Conservation (phyloP, 2,888 invertebrate species). For the Marronus borbonicus region DNA sequence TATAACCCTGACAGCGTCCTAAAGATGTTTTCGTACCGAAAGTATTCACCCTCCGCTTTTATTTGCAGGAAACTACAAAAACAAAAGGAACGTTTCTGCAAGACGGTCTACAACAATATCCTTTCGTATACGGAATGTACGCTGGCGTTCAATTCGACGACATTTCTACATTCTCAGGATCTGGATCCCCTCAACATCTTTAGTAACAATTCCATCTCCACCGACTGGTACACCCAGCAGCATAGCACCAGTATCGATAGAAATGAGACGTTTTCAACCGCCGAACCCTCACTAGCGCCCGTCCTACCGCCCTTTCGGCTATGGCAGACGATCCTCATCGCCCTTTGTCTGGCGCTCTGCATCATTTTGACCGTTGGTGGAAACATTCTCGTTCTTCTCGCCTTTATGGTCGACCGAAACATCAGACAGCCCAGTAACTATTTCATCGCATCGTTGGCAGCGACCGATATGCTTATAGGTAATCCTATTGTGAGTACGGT, state of each 20-base stretch:
- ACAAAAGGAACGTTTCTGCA: conserved; percentile 82
- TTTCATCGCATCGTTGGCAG: conserved; percentile 98
- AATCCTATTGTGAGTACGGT: not conserved
- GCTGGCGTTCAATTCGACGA: conserved; percentile 70
- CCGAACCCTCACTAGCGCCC: conserved; percentile 67
- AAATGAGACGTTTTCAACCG: conserved; percentile 55
- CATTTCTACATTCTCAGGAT: conserved; percentile 62
- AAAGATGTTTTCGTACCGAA: conserved; percentile 7
- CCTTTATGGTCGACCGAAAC: conserved; percentile 94
- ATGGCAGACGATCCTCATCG: conserved; percentile 93
- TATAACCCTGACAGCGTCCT: no score
- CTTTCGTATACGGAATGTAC: conserved; percentile 77
- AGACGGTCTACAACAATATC: conserved; percentile 76
- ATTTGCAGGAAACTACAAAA: conserved; percentile 81
- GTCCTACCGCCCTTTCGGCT: conserved; percentile 89
- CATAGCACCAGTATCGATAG: conserved; percentile 54
- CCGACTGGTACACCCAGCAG: conserved; percentile 54
- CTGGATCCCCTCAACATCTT: conserved; percentile 66
- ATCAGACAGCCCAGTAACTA: conserved; percentile 98
- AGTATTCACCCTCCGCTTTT: conserved; percentile 22
- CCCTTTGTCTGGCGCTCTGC: conserved; percentile 88
- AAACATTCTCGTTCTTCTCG: conserved; percentile 94
- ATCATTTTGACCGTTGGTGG: conserved; percentile 95
- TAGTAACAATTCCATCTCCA: conserved; percentile 55
- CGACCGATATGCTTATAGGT: conserved; percentile 97